Conservation (phyloP, 64 coral and sea anemone genomes). For the Astreopora myriophthalma region DNA sequence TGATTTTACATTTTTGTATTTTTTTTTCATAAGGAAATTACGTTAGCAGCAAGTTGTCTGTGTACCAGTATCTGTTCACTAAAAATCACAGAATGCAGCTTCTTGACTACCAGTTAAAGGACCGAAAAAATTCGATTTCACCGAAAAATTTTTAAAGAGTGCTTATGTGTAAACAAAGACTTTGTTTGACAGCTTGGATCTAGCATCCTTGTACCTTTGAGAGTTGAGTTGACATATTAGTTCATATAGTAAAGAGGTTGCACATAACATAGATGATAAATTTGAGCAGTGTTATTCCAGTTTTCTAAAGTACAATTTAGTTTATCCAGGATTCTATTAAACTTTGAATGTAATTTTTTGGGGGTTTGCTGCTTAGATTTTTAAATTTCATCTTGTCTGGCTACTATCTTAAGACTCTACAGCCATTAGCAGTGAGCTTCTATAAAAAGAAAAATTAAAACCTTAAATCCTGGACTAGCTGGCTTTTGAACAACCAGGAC, state of each 20-base stretch:
- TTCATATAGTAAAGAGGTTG: background rate
- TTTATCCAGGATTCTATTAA: background rate
- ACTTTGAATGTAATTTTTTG: background rate
- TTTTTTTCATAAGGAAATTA: background rate
- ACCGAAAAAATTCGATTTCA: background rate
- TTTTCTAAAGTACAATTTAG: background rate
- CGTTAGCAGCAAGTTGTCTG: background rate
- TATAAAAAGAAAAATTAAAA: constrained; percentile 5
- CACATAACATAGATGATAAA: background rate
- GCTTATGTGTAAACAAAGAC: background rate
- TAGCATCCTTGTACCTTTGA: background rate
- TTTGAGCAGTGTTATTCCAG: background rate
- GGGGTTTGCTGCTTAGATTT: background rate
- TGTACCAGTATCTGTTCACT: background rate
- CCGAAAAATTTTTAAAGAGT: background rate
- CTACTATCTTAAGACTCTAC: background rate
- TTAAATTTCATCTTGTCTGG: background rate
- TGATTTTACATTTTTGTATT: background rate
- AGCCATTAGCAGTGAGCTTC: background rate
- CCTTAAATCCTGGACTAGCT: background rate
- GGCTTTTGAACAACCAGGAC: background rate
- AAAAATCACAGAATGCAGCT: background rate
- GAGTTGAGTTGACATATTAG: background rate
- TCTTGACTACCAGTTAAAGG: background rate
- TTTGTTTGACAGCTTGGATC: background rate